Percentiles rank a stretch among this genome's conserved stretches.
Conservation (phyloP, 2,888 invertebrate genomes). For the Chymomyza caudatula region DNA sequence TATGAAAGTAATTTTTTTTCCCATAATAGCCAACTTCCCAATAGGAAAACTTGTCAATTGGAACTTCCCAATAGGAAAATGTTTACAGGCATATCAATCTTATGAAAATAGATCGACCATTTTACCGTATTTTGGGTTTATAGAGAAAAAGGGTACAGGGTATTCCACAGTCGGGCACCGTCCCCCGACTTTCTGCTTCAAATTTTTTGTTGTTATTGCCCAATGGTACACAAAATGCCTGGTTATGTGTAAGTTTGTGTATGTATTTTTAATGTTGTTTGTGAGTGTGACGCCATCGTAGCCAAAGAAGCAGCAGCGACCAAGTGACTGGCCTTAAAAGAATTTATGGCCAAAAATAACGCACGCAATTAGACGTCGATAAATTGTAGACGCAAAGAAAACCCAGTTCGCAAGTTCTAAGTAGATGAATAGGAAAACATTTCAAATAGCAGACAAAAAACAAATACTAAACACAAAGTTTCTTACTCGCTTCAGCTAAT, state of each 20-base stretch:
- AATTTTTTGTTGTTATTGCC: not conserved
- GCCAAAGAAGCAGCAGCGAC: not conserved
- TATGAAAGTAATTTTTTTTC: too few species aligned
- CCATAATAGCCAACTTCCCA: too few species aligned
- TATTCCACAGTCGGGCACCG: too few species aligned
- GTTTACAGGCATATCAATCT: too few species aligned
- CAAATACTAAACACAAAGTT: not conserved
- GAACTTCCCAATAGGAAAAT: too few species aligned
- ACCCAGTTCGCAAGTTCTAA: slow-evolving; percentile 1
- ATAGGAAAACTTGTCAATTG: too few species aligned
- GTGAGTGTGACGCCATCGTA: not conserved
- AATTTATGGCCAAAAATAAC: slow-evolving; percentile 55
- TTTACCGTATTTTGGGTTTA: too few species aligned
- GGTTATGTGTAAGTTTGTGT: not conserved
- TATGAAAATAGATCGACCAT: too few species aligned
- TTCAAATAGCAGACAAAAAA: not conserved
- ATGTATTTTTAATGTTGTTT: not conserved
- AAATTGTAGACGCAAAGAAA: not conserved
- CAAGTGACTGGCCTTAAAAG: slow-evolving; percentile 23
- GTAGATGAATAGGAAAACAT: not conserved
- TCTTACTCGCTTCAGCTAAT: not conserved
- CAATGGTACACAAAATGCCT: not conserved
- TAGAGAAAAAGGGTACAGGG: too few species aligned
- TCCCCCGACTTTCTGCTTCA: too few species aligned
- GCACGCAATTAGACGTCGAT: slow-evolving; percentile 42